phyloP scores from a whole-genome alignment of 2,797 vertebrate genomes.

The Taeniopygia guttata region DNA sequence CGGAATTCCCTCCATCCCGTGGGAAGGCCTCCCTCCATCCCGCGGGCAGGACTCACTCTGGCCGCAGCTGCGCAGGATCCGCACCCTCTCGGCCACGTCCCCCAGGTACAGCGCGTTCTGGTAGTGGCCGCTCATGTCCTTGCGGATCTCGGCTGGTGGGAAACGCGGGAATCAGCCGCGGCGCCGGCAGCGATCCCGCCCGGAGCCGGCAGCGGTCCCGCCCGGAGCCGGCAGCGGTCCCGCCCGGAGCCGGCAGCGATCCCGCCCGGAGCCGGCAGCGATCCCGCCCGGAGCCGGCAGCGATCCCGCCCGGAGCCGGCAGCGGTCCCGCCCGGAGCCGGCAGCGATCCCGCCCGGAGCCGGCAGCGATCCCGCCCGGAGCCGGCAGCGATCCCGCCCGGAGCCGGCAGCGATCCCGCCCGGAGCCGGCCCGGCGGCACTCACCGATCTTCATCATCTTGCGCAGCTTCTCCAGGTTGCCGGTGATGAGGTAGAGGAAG shows the following conservation, averaged over 20 bases:
- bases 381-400: fast-evolving
- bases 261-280: no score
- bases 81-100: conserved; percentile 92
- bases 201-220: no score
- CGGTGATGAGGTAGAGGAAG: conserved; percentile 96
- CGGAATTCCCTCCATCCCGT: fast-evolving
- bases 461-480: conserved; percentile 93
- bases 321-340: fast-evolving
- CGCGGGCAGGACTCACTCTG: conserved; percentile 83
- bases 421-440: no score
- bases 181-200: background rate
- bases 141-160: conserved; percentile 90
- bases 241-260: no score
- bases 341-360: fast-evolving
- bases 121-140: conserved; percentile 99
- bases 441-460: conserved; percentile 99
- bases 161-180: fast-evolving
- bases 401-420: background rate
- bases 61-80: conserved; percentile 96
- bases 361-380: fast-evolving
- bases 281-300: no score
- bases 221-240: no score
- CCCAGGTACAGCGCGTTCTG: conserved; percentile 95
- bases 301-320: fast-evolving
- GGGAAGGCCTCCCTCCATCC: background rate